A percentile compares a stretch with the other conserved stretches of the same genome.
These are phyloP conservation scores for Aurelia sp. DNA, from an alignment of 30 jellyfish, hydroid and myxozoan genomes.

Conservation along the genomic window DNA sequence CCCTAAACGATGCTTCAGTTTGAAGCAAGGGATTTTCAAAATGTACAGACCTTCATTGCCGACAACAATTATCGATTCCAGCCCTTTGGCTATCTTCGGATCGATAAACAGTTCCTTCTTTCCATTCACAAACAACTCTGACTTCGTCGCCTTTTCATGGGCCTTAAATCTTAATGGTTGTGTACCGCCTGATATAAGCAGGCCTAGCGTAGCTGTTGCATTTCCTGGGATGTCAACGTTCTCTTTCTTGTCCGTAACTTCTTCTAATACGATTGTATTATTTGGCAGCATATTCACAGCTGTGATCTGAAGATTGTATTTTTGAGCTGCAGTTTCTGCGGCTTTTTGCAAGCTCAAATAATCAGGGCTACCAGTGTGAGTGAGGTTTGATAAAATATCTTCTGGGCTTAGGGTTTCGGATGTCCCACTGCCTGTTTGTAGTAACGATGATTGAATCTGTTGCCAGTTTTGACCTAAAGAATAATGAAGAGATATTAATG, in stretches of 20 bases:
- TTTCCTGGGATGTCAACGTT: slow-evolving; percentile 76
- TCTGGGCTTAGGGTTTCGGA: slow-evolving; percentile 32
- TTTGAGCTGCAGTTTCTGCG: slow-evolving; percentile 21
- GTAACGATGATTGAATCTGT: slow-evolving; percentile 83
- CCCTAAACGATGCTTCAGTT: no score
- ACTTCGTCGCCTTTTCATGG: slow-evolving; percentile 40
- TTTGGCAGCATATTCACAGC: slow-evolving; percentile 58
- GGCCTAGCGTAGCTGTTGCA: slow-evolving; percentile 81
- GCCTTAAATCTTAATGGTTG: slow-evolving; percentile 71
- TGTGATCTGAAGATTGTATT: slow-evolving; percentile 59
- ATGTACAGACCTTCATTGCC: slow-evolving; percentile 67
- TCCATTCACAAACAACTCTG: slow-evolving; percentile 65
- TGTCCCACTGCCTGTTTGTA: slow-evolving; percentile 84
- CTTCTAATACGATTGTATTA: slow-evolving; percentile 47
- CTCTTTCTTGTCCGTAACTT: slow-evolving; percentile 46
- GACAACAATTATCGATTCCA: slow-evolving; percentile 82
- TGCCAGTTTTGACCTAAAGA: slow-evolving; percentile 93
- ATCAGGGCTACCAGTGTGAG: slow-evolving; percentile 16
- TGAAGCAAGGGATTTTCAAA: not conserved
- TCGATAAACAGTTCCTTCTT: slow-evolving; percentile 62
- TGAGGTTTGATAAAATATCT: slow-evolving; percentile 7
- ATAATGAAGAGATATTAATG: not conserved
- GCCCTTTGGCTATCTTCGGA: slow-evolving; percentile 78
- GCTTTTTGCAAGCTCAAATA: slow-evolving; percentile 4
- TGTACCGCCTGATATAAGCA: slow-evolving; percentile 64